These are phyloP conservation scores for Gambusia affinis DNA, from an alignment of 2,113 vertebrate species.

Conservation along the genomic window DNA sequence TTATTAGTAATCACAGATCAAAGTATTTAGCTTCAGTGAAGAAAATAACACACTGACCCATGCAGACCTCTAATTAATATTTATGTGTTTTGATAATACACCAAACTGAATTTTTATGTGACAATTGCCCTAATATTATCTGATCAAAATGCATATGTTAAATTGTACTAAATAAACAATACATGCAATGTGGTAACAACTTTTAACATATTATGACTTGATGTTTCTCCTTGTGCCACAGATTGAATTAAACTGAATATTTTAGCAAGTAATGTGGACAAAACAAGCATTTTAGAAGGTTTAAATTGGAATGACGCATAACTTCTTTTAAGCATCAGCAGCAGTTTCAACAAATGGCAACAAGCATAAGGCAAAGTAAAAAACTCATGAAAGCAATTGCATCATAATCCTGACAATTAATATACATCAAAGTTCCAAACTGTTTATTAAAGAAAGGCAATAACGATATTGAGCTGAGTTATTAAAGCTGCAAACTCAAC, in stretches of 20 bases:
- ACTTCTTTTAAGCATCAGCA: neutral
- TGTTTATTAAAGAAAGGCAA: neutral
- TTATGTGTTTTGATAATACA: slow-evolving; percentile 4
- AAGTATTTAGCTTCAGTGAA: slow-evolving; percentile 2
- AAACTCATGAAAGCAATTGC: neutral
- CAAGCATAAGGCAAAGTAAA: neutral
- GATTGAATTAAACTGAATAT: neutral
- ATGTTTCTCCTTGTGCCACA: neutral
- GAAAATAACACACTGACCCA: neutral
- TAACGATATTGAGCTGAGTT: neutral
- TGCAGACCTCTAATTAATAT: neutral
- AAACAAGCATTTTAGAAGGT: neutral
- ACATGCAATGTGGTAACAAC: neutral
- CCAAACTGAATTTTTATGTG: neutral
- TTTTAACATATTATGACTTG: neutral
- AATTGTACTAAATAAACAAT: neutral
- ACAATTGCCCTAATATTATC: slow-evolving; percentile 1
- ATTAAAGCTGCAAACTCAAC: neutral
- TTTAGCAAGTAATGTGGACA: neutral
- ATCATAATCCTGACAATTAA: neutral
- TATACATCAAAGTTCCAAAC: neutral
- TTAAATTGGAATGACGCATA: neutral
- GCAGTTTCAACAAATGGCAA: neutral
- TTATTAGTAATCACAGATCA: slow-evolving; percentile 2
- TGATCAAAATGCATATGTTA: neutral